A percentile compares a stretch with the other conserved stretches of the same genome.
phyloP scores from a whole-genome alignment of 2,888 invertebrate species.

The Morinoia aosen region DNA sequence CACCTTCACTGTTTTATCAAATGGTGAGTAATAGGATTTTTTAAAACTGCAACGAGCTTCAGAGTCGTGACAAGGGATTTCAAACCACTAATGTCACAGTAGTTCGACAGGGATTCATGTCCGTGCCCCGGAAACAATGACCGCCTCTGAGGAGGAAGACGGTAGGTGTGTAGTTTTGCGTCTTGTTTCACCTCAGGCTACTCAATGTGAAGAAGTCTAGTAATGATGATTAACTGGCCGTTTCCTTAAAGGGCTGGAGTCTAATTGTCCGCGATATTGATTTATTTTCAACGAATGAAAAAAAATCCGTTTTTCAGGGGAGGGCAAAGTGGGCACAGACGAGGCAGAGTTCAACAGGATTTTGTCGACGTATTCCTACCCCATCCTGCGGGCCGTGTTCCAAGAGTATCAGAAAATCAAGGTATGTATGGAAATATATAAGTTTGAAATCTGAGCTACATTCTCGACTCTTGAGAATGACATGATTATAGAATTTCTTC shows the following conservation, averaged over 20 bases:
- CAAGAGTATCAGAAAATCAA: slow-evolving; percentile 84
- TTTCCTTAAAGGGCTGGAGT: neutral
- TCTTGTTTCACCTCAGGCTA: neutral
- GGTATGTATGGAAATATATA: neutral
- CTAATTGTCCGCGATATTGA: neutral
- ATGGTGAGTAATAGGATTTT: too few relatives aligned
- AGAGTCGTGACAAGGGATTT: too few relatives aligned
- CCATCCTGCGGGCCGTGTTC: slow-evolving; percentile 87
- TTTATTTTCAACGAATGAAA: neutral
- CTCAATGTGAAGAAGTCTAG: neutral
- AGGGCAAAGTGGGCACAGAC: slow-evolving; percentile 86
- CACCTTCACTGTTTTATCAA: too few relatives aligned
- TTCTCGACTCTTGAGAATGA: neutral
- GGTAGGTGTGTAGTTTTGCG: neutral
- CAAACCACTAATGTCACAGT: too few relatives aligned
- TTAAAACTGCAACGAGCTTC: too few relatives aligned
- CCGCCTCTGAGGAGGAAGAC: too few relatives aligned
- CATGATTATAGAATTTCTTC: too few relatives aligned
- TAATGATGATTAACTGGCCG: neutral
- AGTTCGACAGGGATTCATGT: too few relatives aligned
- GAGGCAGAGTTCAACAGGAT: slow-evolving; percentile 89
- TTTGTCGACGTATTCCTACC: slow-evolving; percentile 87
- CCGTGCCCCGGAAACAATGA: too few relatives aligned
- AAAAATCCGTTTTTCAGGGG: slow-evolving; percentile 71
- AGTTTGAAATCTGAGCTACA: neutral